Evolutionary conservation across 2,113 vertebrate genomes (phyloP).

Genomic region (Prolemur simus): DNA sequence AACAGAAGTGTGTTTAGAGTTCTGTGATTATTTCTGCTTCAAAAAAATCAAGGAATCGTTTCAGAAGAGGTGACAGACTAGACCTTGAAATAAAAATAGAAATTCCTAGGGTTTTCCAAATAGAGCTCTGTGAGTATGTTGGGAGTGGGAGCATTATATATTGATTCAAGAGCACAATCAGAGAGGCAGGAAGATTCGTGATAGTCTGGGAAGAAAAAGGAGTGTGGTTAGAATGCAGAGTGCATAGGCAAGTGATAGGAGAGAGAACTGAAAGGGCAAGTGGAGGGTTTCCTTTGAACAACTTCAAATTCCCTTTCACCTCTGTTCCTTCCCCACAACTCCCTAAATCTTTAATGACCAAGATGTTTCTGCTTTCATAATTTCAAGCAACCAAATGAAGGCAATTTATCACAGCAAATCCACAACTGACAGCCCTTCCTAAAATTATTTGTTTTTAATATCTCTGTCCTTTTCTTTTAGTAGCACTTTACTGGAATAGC

Average conservation of each 20-base stretch:
- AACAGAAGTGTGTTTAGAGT: not conserved
- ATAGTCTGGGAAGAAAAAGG: not conserved
- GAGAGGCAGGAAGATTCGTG: not conserved
- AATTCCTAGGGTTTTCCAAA: not conserved
- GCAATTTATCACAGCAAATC: conserved; percentile 68
- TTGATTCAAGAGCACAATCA: not conserved
- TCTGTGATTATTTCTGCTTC: not conserved
- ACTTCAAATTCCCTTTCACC: conserved; percentile 55
- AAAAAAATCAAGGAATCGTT: conserved; percentile 23
- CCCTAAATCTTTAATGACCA: conserved; percentile 76
- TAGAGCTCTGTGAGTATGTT: not conserved
- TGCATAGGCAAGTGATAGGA: not conserved
- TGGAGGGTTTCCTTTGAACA: conserved; percentile 48
- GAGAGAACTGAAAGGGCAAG: not conserved
- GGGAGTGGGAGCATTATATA: not conserved
- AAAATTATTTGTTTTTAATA: conserved; percentile 69
- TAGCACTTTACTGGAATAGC: conserved; percentile 39
- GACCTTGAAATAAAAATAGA: not conserved
- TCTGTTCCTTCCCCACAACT: conserved; percentile 68
- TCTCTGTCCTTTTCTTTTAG: conserved; percentile 34
- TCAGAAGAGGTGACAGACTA: not conserved
- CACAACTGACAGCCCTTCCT: conserved; percentile 56
- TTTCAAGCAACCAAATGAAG: conserved; percentile 73
- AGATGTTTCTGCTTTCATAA: conserved; percentile 67
- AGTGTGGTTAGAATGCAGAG: not conserved